Base-by-base conservation (phyloP, 2,113 vertebrate genomes). In the Loxodonta africana region DNA sequence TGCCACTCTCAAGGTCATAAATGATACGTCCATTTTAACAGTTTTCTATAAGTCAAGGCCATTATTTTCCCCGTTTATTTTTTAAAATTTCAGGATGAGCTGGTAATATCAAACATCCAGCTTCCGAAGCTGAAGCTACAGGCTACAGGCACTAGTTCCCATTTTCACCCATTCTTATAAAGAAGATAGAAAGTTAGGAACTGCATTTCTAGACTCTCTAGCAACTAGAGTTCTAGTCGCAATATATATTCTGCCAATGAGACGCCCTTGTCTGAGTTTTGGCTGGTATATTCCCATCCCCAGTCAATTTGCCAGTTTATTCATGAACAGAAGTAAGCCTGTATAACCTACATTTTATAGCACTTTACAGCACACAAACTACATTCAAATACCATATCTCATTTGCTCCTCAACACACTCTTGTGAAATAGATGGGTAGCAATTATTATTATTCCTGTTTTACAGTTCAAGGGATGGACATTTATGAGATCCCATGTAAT, bases 241-340 rank as follows among this genome's bases (percentile, higher is more conserved):
- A 77, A 26, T 73, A 65, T 30, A 67, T 48, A 62, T 46, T 81
- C 41, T 92, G 60, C 33, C 76, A 90, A 33, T 14, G 37, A 96
- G 60, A 86, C 37, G 48, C 37, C 30, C 57, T 74, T 9, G 25
- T 53, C 2, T 41, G 41, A 44, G 8, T 85, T 96, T 87, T 77
- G 25, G 48, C 44, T 97, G 30, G 33, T 41, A 82, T 86, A 81
- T 65, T 15, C 25, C 41, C 41, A 37, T 74, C 62, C 17, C 30
- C 18, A 94, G 53, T 94, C 76, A 93, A 83, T 73, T 89, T 96
- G 78, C 83, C 53, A 88, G 65, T 84, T 83, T 86, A 94, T 96
- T 74, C 62, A 37, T 84, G 67, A 95, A 57, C 25, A 91, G 73
- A 94, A 65, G 92, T 67, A 91, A 85, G 69, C 15, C 51, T 67